Percentiles rank a stretch among this genome's conserved stretches.
Evolutionary conservation across 2,888 invertebrate species (phyloP).

Genomic region (Hypomecis punctinalis): DNA sequence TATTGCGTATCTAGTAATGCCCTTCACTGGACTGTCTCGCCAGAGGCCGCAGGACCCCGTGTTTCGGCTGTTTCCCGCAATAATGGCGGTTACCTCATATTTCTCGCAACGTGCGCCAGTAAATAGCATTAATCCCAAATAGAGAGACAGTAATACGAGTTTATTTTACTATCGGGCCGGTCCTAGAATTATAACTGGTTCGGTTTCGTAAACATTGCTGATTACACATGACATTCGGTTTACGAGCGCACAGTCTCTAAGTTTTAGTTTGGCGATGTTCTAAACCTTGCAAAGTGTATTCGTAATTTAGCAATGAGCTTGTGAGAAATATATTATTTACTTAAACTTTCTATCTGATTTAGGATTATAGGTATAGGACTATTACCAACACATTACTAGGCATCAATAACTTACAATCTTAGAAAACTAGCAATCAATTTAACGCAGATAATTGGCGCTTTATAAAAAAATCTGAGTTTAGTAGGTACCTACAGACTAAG

Average conservation of each 20-base stretch:
- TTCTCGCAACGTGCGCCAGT: slow-evolving; percentile 33
- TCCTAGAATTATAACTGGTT: slow-evolving; percentile 26
- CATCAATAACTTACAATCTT: too few species aligned
- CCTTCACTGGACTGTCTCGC: slow-evolving; percentile 49
- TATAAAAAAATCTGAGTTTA: too few species aligned
- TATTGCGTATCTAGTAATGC: slow-evolving; percentile 59
- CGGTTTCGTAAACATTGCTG: slow-evolving; percentile 33
- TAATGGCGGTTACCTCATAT: slow-evolving; percentile 34
- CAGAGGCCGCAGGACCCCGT: slow-evolving; percentile 19
- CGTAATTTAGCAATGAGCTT: background rate
- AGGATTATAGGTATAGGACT: too few species aligned
- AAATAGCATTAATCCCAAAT: slow-evolving; percentile 40
- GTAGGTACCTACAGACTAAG: too few species aligned
- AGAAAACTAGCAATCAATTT: too few species aligned
- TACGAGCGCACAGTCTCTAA: slow-evolving; percentile 23
- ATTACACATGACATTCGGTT: slow-evolving; percentile 28
- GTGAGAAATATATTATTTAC: too few species aligned
- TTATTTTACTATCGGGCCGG: slow-evolving; percentile 32
- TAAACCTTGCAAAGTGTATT: background rate
- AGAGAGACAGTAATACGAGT: slow-evolving; percentile 39
- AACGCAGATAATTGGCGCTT: too few species aligned
- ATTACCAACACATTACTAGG: too few species aligned
- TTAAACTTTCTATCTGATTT: too few species aligned
- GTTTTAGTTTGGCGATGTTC: background rate
- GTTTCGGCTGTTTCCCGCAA: slow-evolving; percentile 20